A percentile compares a stretch with the other conserved stretches of the same genome.
phyloP scores from a whole-genome alignment of 2,888 invertebrate species.

The Caradrina clavipalpis region DNA sequence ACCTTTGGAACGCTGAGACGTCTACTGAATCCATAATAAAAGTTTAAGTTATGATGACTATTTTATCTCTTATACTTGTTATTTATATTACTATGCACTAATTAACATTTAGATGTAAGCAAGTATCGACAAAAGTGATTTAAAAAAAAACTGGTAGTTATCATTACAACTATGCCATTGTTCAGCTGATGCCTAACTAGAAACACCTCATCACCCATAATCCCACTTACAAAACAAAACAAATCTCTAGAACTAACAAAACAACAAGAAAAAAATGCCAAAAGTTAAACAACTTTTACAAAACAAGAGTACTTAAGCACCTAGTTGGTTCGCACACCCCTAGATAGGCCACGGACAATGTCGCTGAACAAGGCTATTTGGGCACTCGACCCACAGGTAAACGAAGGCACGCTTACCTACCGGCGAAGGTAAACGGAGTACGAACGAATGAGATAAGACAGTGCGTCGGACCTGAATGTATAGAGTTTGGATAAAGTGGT shows the following conservation, averaged over 20 bases:
- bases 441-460: slow-evolving; percentile 55
- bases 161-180: too few species aligned
- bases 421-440: slow-evolving; percentile 39
- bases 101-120: too few species aligned
- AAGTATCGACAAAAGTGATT: too few species aligned
- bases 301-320: slow-evolving; percentile 42
- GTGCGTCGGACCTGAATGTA: slow-evolving; percentile 17
- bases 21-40: too few species aligned
- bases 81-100: too few species aligned
- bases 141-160: too few species aligned
- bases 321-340: slow-evolving; percentile 48
- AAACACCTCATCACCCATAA: not conserved
- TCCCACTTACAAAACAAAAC: not conserved
- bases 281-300: slow-evolving; percentile 34
- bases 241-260: slow-evolving; percentile 5
- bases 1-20: too few species aligned
- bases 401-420: slow-evolving; percentile 58
- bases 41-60: too few species aligned
- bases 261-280: slow-evolving; percentile 10
- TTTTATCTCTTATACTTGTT: too few species aligned
- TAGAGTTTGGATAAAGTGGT: slow-evolving; percentile 19
- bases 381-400: slow-evolving; percentile 64
- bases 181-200: not conserved
- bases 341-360: slow-evolving; percentile 50
- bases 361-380: slow-evolving; percentile 64